Percentiles rank a stretch among this genome's conserved stretches.
phyloP scores from a whole-genome alignment of 1,140 invertebrate species.

The Paracyclopina nana region DNA sequence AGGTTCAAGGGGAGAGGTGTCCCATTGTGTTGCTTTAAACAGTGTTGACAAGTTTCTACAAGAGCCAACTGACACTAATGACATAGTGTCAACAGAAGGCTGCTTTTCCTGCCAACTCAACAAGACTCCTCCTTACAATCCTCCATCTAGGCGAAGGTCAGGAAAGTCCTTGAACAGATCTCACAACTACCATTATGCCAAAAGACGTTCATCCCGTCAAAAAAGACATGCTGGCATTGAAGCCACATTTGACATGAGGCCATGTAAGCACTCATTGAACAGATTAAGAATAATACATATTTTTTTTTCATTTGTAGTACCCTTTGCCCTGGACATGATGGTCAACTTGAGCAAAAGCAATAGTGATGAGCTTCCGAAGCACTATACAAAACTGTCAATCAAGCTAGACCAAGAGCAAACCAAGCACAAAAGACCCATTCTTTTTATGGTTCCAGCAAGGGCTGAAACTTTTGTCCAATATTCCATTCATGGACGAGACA shows the following conservation, averaged over 20 bases:
- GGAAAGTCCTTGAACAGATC: background rate
- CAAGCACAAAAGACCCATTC: conserved; percentile 37
- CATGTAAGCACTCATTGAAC: too few relatives aligned
- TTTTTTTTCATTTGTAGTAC: too few relatives aligned
- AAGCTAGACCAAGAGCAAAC: conserved; percentile 37
- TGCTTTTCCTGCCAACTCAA: conserved; percentile 69
- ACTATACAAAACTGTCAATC: conserved; percentile 26
- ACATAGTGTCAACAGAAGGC: conserved; percentile 63
- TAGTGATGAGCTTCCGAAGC: conserved; percentile 26
- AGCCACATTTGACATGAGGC: conserved; percentile 12
- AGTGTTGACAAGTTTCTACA: conserved; percentile 28
- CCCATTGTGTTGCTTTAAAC: conserved; percentile 17
- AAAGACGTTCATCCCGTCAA: conserved; percentile 14
- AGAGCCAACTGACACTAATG: conserved; percentile 32
- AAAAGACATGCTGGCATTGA: background rate
- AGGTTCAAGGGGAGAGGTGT: conserved; percentile 7
- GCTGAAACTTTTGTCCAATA: conserved; percentile 22
- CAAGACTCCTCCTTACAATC: conserved; percentile 2
- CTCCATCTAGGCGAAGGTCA: background rate
- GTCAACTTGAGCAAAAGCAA: conserved; percentile 20
- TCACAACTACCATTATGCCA: conserved; percentile 4
- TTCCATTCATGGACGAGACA: background rate
- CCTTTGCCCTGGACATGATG: conserved; percentile 18
- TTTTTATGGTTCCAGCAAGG: conserved; percentile 41
- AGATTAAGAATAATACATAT: too few relatives aligned